Evolutionary conservation across 2,888 invertebrate genomes (phyloP).

Genomic region (Barypeithes pellucidus): DNA sequence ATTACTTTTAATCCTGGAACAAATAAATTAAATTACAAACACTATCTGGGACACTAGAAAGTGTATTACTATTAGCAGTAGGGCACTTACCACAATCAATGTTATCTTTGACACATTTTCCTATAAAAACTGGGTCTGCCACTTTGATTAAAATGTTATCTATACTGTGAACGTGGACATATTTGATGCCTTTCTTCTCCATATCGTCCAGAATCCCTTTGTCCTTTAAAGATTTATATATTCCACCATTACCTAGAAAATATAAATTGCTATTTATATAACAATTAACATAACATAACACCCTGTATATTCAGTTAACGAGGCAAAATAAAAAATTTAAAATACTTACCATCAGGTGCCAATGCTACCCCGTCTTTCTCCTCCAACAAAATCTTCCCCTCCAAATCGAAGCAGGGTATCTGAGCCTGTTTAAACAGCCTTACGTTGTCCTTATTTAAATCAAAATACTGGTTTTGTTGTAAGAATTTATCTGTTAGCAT

Average conservation of each 20-base stretch:
- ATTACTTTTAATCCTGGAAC: slow-evolving; percentile 88
- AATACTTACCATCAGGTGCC: slow-evolving; percentile 85
- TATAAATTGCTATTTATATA: slow-evolving; percentile 8
- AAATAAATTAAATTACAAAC: too few relatives aligned
- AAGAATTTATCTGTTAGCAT: slow-evolving; percentile 88
- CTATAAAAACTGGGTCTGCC: slow-evolving; percentile 96
- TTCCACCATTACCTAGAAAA: slow-evolving; percentile 79
- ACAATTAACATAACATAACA: neutral
- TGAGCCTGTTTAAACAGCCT: slow-evolving; percentile 93
- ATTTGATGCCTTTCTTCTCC: slow-evolving; percentile 83
- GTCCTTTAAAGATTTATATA: slow-evolving; percentile 85
- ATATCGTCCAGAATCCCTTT: slow-evolving; percentile 87
- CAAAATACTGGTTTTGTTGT: slow-evolving; percentile 86
- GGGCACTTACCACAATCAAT: slow-evolving; percentile 85
- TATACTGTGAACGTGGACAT: slow-evolving; percentile 96
- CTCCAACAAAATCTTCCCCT: slow-evolving; percentile 94
- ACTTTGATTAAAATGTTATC: slow-evolving; percentile 99
- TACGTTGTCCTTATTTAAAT: slow-evolving; percentile 86
- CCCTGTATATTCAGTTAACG: neutral
- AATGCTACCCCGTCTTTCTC: slow-evolving; percentile 85
- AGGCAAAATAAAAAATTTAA: neutral
- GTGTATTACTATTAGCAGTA: neutral
- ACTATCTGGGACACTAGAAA: too few relatives aligned
- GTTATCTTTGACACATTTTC: slow-evolving; percentile 75
- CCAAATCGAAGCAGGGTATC: slow-evolving; percentile 93